These are phyloP conservation scores for Esox niger DNA, from an alignment of 2,113 vertebrate species.

Conservation along the genomic window DNA sequence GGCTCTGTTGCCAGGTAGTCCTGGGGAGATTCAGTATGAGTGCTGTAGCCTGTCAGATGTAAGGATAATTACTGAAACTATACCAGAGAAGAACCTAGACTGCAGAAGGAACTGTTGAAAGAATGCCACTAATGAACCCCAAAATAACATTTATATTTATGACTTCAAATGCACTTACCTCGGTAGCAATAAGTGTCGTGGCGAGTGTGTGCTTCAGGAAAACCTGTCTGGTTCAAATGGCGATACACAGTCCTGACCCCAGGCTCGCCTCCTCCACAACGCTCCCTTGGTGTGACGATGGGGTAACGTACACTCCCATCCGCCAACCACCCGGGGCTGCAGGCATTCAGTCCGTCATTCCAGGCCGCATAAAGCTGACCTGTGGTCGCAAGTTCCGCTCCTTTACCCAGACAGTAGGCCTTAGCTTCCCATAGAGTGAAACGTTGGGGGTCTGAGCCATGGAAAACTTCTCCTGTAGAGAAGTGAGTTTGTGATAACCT, in stretches of 20 bases:
- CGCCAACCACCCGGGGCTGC: constrained; percentile 89
- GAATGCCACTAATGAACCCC: background rate
- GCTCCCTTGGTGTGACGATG: constrained; percentile 83
- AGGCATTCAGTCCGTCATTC: constrained; percentile 84
- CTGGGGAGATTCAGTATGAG: constrained; percentile 65
- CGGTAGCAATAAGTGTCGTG: constrained; percentile 90
- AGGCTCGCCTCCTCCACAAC: constrained; percentile 83
- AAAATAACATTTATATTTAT: background rate
- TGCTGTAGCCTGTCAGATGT: constrained; percentile 49
- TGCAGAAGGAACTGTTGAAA: background rate
- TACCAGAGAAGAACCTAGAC: background rate
- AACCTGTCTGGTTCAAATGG: constrained; percentile 91
- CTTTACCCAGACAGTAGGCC: constrained; percentile 71
- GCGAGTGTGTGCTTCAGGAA: constrained; percentile 77
- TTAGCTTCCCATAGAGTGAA: constrained; percentile 84
- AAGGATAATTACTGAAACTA: background rate
- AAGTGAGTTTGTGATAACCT: background rate
- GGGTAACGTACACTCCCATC: constrained; percentile 93
- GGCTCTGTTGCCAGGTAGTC: constrained; percentile 64
- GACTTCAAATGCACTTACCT: constrained; percentile 69
- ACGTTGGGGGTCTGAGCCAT: constrained; percentile 68
- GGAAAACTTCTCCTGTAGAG: constrained; percentile 81
- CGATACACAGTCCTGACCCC: constrained; percentile 89
- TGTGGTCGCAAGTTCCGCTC: constrained; percentile 76
- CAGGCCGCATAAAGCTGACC: constrained; percentile 90